Conservation (phyloP, 2,797 vertebrate genomes). For the Protosalanx chinensis region DNA sequence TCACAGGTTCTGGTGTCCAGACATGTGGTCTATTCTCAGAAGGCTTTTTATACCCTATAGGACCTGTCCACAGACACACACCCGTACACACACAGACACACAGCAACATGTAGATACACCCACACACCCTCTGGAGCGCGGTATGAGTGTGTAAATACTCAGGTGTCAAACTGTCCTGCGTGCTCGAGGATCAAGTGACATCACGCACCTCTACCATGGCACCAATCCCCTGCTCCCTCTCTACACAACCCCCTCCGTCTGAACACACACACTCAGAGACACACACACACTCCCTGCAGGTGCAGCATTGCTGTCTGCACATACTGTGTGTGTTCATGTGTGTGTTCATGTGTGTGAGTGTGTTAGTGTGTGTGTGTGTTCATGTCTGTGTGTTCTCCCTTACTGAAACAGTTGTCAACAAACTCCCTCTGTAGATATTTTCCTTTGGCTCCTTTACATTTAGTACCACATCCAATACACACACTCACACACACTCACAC, state of each 20-base stretch:
- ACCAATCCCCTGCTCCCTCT: conserved; percentile 9
- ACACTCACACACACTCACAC: conserved; percentile 15
- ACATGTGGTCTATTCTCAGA: conserved; percentile 53
- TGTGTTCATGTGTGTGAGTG: conserved; percentile 16
- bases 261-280: conserved; percentile 15
- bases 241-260: neutral
- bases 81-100: conserved; percentile 37
- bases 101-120: conserved; percentile 31
- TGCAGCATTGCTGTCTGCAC: conserved; percentile 41
- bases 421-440: conserved; percentile 23
- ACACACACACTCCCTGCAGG: conserved; percentile 47
- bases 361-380: too few species aligned
- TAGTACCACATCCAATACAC: conserved; percentile 10
- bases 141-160: conserved; percentile 39
- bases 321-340: conserved; percentile 27
- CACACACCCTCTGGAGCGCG: conserved; percentile 6
- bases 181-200: conserved; percentile 41
- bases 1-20: neutral
- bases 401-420: conserved; percentile 47
- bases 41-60: conserved; percentile 53
- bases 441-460: conserved; percentile 29
- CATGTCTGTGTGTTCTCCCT: conserved; percentile 26
- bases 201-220: conserved; percentile 33
- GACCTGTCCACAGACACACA: conserved; percentile 23
- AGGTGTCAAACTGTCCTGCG: conserved; percentile 37